phyloP scores from a whole-genome alignment of 2,888 invertebrate species.

The Drosophila ustulata region DNA sequence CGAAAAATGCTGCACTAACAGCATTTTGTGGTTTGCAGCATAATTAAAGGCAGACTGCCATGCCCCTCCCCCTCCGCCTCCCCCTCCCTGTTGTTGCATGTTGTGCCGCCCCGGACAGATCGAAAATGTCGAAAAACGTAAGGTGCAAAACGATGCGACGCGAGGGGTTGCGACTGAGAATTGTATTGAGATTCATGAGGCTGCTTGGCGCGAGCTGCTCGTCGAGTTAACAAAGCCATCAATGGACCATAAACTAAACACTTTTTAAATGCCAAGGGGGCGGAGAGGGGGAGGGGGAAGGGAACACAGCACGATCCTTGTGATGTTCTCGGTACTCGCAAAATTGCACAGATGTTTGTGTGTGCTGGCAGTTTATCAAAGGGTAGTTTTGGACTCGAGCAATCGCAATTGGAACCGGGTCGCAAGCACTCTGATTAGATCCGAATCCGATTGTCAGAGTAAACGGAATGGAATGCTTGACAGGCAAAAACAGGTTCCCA shows the following conservation, averaged over 20 bases:
- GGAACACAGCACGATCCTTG: slow-evolving; percentile 39
- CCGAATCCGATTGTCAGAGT: slow-evolving; percentile 68
- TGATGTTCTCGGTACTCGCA: slow-evolving; percentile 15
- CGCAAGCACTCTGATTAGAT: slow-evolving; percentile 74
- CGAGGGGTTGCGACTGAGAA: slow-evolving; percentile 58
- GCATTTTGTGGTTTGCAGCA: slow-evolving; percentile 82
- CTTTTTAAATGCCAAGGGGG: slow-evolving; percentile 76
- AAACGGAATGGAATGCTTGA: slow-evolving; percentile 30
- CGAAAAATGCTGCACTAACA: slow-evolving; percentile 79
- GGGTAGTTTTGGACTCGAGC: slow-evolving; percentile 82
- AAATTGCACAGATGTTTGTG: slow-evolving; percentile 82
- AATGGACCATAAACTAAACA: slow-evolving; percentile 84
- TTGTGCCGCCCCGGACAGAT: slow-evolving; percentile 78
- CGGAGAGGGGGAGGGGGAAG: slow-evolving; percentile 5
- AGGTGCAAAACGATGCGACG: slow-evolving; percentile 70
- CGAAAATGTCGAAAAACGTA: slow-evolving; percentile 83
- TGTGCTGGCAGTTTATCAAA: slow-evolving; percentile 74
- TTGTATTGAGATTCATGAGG: slow-evolving; percentile 59
- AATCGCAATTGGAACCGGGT: slow-evolving; percentile 66
- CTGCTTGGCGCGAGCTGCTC: slow-evolving; percentile 54
- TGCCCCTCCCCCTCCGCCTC: not conserved
- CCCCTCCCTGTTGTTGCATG: not conserved
- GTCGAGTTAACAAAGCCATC: slow-evolving; percentile 84
- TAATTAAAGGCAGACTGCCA: slow-evolving; percentile 80
- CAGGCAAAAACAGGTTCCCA: slow-evolving; percentile 68